A percentile compares a stretch with the other conserved stretches of the same genome.
Conservation (phyloP, 2,797 vertebrate genomes). For the Rhincodon typus region DNA sequence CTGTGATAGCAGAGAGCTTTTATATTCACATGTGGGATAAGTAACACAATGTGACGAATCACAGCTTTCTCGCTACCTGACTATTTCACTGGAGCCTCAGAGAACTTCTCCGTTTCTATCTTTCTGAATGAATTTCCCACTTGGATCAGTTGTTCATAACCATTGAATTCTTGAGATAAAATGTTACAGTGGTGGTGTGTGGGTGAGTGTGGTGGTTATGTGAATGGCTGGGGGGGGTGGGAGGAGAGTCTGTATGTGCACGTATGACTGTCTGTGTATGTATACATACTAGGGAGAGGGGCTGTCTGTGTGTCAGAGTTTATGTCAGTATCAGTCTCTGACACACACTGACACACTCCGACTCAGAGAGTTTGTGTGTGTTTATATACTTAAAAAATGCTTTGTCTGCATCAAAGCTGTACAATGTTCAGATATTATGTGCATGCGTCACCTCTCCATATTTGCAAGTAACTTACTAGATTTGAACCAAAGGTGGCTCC, state of each 20-base stretch:
- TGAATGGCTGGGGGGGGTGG: no score
- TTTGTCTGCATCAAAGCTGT: no score
- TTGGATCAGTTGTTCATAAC: neutral
- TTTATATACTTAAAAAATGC: no score
- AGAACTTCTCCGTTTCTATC: neutral
- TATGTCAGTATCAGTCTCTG: no score
- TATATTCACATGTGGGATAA: no score
- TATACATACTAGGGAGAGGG: no score
- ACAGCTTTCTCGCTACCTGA: neutral
- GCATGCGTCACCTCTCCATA: neutral
- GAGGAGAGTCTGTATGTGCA: no score
- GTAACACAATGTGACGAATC: neutral
- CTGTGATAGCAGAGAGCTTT: neutral
- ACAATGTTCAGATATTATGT: neutral
- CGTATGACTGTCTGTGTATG: no score
- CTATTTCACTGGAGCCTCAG: neutral
- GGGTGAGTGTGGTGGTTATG: no score
- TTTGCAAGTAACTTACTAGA: neutral
- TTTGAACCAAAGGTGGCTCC: neutral
- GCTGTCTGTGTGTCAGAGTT: no score
- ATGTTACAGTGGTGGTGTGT: neutral
- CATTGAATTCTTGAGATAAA: neutral
- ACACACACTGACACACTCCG: no score
- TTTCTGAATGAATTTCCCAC: neutral
- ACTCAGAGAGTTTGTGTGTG: no score